Conservation (phyloP, 2,797 vertebrate genomes). For the Amblyopsis hoosieri region DNA sequence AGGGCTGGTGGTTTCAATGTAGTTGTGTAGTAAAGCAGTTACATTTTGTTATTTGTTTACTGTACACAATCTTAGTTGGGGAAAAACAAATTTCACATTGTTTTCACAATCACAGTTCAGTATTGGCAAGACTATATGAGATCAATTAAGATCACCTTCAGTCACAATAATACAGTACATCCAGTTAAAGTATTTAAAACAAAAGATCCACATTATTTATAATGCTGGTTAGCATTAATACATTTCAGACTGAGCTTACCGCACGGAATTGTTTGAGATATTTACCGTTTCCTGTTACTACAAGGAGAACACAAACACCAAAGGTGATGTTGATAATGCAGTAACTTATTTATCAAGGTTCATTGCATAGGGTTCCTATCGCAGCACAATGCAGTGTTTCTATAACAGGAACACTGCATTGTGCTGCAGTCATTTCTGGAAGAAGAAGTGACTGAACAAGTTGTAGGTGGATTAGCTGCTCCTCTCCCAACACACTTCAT, state of each 20-base stretch:
- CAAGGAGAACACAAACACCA: background rate
- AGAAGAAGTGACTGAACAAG: constrained; percentile 43
- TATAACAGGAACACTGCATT: constrained; percentile 15
- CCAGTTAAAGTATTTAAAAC: background rate
- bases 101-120: constrained; percentile 29
- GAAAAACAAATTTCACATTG: constrained; percentile 23
- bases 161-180: background rate
- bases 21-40: constrained; percentile 2
- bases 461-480: constrained; percentile 32
- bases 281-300: background rate
- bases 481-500: constrained; percentile 9
- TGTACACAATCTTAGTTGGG: constrained; percentile 30
- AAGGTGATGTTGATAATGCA: background rate
- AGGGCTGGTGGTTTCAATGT: constrained; percentile 15
- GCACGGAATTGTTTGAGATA: background rate
- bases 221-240: background rate
- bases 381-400: constrained; percentile 2
- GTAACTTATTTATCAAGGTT: constrained; percentile 34
- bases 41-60: constrained; percentile 9
- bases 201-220: constrained; percentile 4
- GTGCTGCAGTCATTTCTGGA: constrained; percentile 17
- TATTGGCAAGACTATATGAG: constrained; percentile 30
- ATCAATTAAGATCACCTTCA: constrained; percentile 28
- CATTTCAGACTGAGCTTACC: background rate
- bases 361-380: constrained; percentile 3